These are phyloP conservation scores for Psittacula echo DNA, from an alignment of 2,797 vertebrate species.

Conservation along the genomic window DNA sequence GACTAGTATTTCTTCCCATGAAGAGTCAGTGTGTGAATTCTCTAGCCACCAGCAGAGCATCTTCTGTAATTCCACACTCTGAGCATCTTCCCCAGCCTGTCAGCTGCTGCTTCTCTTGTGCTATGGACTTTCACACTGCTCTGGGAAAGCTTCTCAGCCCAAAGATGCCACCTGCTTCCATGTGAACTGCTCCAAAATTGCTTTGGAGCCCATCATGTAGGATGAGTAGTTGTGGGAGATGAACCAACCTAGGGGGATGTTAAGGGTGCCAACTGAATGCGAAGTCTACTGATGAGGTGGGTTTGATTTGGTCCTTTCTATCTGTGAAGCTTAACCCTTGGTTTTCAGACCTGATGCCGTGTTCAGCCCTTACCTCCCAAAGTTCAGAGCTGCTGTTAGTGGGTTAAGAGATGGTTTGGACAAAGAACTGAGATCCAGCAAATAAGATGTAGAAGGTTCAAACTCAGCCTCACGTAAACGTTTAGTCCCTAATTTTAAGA, in stretches of 20 bases:
- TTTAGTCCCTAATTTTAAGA: neutral
- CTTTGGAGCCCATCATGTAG: neutral
- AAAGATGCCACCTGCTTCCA: slow-evolving; percentile 10
- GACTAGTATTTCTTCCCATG: neutral
- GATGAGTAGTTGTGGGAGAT: neutral
- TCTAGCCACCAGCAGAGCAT: neutral
- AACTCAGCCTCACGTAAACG: neutral
- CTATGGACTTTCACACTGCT: neutral
- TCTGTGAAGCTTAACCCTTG: neutral
- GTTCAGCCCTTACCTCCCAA: neutral
- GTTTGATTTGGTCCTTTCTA: neutral
- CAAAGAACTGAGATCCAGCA: neutral
- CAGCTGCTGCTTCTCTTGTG: neutral
- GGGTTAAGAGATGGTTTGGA: neutral
- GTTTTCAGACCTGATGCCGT: neutral
- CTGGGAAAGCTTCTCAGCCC: neutral
- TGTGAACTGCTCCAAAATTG: neutral
- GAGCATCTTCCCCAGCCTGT: neutral
- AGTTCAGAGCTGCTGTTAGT: neutral
- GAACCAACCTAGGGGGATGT: neutral
- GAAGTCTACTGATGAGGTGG: neutral
- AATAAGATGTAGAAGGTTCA: neutral
- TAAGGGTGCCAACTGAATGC: neutral
- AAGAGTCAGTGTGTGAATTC: neutral
- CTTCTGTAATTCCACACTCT: neutral